Conservation (phyloP, 2,888 invertebrate genomes). For the Ceriagrion tenellum region DNA sequence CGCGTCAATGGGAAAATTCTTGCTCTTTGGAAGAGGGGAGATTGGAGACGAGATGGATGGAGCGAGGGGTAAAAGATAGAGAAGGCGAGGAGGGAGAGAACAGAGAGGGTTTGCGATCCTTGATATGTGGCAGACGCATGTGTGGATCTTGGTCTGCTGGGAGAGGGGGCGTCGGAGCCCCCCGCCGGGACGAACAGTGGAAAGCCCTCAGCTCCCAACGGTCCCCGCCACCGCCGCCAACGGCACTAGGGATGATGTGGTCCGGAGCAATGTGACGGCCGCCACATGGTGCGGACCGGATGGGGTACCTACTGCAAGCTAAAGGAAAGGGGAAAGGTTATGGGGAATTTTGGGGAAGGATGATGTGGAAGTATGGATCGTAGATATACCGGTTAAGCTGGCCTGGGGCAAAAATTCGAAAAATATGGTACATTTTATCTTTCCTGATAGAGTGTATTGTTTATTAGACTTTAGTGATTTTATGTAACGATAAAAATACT, state of each 20-base stretch:
- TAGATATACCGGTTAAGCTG: no score
- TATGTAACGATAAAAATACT: no score
- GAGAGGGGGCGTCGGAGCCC: background rate
- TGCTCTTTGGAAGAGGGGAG: background rate
- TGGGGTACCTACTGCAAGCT: background rate
- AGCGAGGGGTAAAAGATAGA: no score
- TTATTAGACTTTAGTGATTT: no score
- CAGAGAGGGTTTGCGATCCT: background rate
- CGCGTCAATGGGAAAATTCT: background rate
- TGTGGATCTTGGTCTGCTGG: background rate
- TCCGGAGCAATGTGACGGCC: background rate
- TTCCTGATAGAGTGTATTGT: no score
- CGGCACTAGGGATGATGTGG: background rate
- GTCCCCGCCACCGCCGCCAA: background rate
- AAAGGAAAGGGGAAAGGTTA: background rate
- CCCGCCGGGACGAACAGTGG: constrained; percentile 50
- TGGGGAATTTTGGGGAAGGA: background rate
- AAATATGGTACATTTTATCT: no score
- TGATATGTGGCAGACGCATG: constrained; percentile 7
- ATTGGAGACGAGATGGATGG: background rate
- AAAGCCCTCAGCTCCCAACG: constrained; percentile 51
- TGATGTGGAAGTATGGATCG: background rate
- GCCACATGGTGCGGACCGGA: background rate
- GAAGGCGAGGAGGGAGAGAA: background rate
- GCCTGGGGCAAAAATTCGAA: no score